Conservation (phyloP, 2,888 invertebrate genomes). For the Campoletis raptor region DNA sequence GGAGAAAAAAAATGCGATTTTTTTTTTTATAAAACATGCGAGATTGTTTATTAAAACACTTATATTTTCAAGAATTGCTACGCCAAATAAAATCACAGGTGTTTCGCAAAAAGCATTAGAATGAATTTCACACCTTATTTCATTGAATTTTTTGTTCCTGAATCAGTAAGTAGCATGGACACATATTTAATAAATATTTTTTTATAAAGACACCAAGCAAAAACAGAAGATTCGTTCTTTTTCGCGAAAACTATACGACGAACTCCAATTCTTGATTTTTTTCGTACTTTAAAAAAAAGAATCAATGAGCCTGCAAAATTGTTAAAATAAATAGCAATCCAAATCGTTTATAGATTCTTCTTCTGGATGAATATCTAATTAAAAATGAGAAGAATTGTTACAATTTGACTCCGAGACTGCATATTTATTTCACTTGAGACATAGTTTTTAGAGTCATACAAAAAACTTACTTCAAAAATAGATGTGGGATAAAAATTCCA, state of each 20-base stretch:
- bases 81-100: neutral
- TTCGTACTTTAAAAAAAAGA: neutral
- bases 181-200: neutral
- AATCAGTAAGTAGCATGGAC: neutral
- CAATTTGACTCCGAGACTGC: neutral
- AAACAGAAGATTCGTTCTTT: neutral
- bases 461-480: slow-evolving; percentile 39
- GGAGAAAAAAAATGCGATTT: neutral
- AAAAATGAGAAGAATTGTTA: neutral
- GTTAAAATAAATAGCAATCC: neutral
- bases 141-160: neutral
- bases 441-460: neutral
- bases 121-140: neutral
- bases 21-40: neutral
- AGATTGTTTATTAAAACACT: neutral
- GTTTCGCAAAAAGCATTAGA: neutral
- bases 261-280: neutral
- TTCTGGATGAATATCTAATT: neutral
- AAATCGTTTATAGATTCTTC: neutral
- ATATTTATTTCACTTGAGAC: neutral
- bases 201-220: neutral
- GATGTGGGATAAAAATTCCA: neutral
- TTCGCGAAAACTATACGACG: neutral
- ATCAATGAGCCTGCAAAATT: neutral
- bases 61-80: neutral